These are phyloP conservation scores for Argyrosomus japonicus DNA, from an alignment of 2,113 vertebrate species.

Conservation along the genomic window DNA sequence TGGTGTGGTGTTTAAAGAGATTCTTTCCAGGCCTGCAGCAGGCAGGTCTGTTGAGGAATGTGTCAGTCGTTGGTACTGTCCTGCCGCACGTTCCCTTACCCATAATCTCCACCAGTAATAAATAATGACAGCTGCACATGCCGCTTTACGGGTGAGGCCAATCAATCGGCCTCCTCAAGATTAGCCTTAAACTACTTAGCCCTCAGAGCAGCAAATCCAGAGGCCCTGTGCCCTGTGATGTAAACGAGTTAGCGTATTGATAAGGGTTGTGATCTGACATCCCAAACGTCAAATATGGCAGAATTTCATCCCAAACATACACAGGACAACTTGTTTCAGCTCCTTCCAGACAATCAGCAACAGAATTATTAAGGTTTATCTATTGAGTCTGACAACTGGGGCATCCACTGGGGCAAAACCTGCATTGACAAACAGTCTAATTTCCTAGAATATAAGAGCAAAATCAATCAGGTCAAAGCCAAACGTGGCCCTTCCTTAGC, in stretches of 20 bases:
- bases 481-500: neutral
- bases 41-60: constrained; percentile 26
- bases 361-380: neutral
- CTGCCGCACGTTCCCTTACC: constrained; percentile 44
- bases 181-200: constrained; percentile 92
- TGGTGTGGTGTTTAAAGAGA: constrained; percentile 24
- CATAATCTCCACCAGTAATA: constrained; percentile 84
- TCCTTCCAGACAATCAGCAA: neutral
- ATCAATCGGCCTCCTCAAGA: constrained; percentile 88
- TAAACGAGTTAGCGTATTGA: constrained; percentile 38
- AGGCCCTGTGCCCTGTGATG: constrained; percentile 73
- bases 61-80: constrained; percentile 6
- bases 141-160: constrained; percentile 82
- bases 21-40: constrained; percentile 11
- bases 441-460: neutral
- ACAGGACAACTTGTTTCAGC: neutral
- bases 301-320: neutral
- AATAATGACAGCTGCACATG: constrained; percentile 90
- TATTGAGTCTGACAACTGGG: neutral
- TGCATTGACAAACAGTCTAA: neutral
- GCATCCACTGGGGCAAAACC: neutral
- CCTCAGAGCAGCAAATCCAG: constrained; percentile 80
- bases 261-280: constrained; percentile 27
- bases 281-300: neutral
- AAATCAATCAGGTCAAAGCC: neutral